Conservation (phyloP, 2,888 invertebrate genomes). For the Parascotia fuliginaria region DNA sequence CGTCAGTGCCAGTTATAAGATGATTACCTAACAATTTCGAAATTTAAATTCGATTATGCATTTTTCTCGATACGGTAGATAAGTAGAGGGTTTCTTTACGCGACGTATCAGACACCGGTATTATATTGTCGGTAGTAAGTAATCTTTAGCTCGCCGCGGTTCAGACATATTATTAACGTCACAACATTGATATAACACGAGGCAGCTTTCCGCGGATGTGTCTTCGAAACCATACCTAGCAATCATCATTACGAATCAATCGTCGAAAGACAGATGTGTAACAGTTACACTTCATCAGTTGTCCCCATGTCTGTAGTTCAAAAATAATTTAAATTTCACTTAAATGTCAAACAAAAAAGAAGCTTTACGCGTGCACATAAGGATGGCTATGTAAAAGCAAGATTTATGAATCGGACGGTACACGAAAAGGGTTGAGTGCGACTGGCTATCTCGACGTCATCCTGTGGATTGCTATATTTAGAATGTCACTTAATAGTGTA, state of each 20-base stretch:
- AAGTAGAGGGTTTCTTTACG: slow-evolving; percentile 46
- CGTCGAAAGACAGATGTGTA: slow-evolving; percentile 75
- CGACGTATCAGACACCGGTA: slow-evolving; percentile 57
- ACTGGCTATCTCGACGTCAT: slow-evolving; percentile 67
- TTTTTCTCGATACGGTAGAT: slow-evolving; percentile 46
- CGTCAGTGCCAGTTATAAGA: slow-evolving; percentile 34
- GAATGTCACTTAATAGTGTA: slow-evolving; percentile 81
- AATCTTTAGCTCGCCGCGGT: slow-evolving; percentile 62
- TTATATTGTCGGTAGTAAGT: slow-evolving; percentile 70
- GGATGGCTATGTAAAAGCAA: slow-evolving; percentile 34
- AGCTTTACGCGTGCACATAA: slow-evolving; percentile 28
- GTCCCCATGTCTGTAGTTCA: slow-evolving; percentile 40
- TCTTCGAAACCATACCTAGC: slow-evolving; percentile 70
- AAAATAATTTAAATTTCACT: slow-evolving; percentile 37
- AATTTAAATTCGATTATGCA: slow-evolving; percentile 46
- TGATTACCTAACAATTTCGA: slow-evolving; percentile 47
- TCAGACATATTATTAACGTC: slow-evolving; percentile 70
- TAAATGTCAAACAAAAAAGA: slow-evolving; percentile 20
- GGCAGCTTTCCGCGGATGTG: slow-evolving; percentile 64
- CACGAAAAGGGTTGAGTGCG: slow-evolving; percentile 65
- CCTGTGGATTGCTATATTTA: slow-evolving; percentile 78
- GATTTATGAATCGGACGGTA: slow-evolving; percentile 44
- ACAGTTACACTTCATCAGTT: slow-evolving; percentile 74
- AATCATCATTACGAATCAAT: slow-evolving; percentile 53
- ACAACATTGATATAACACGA: slow-evolving; percentile 66